phyloP scores from a whole-genome alignment of 2,888 invertebrate species.

The Iphiclides podalirius region DNA sequence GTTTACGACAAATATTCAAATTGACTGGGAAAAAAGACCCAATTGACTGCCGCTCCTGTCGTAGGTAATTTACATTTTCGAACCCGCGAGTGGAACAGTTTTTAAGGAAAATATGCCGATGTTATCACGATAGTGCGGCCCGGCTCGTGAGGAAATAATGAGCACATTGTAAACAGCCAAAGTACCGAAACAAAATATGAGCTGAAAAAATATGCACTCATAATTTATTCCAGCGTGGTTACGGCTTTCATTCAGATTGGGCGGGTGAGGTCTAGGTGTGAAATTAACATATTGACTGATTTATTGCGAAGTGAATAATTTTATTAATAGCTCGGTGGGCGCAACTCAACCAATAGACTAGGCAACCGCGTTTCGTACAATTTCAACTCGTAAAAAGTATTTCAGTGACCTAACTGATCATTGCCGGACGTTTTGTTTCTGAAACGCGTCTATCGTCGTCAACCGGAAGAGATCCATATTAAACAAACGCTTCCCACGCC shows the following conservation, averaged over 20 bases:
- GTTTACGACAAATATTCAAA: conserved; percentile 24
- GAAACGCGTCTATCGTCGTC: no score
- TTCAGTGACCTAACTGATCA: no score
- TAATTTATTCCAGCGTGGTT: conserved; percentile 10
- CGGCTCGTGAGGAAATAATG: conserved; percentile 34
- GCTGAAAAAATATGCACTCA: conserved; percentile 8
- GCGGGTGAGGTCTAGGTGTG: conserved; percentile 6
- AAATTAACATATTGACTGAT: no score
- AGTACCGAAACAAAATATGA: conserved; percentile 14
- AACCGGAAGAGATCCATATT: no score
- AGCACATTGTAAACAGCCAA: conserved; percentile 19
- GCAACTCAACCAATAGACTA: no score
- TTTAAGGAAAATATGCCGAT: conserved; percentile 47
- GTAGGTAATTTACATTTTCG: no score
- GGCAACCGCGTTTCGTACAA: no score
- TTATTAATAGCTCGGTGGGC: no score
- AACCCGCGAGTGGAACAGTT: conserved; percentile 31
- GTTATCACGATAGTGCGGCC: conserved; percentile 45
- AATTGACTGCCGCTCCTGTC: conserved; percentile 19
- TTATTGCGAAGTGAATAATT: no score
- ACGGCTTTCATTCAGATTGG: conserved; percentile 7
- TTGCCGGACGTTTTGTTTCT: no score
- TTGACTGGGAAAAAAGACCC: conserved; percentile 22
- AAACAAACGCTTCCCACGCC: no score
- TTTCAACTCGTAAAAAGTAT: no score